Base-by-base conservation (phyloP, 2,888 invertebrate genomes). In the Philonicus albiceps region DNA sequence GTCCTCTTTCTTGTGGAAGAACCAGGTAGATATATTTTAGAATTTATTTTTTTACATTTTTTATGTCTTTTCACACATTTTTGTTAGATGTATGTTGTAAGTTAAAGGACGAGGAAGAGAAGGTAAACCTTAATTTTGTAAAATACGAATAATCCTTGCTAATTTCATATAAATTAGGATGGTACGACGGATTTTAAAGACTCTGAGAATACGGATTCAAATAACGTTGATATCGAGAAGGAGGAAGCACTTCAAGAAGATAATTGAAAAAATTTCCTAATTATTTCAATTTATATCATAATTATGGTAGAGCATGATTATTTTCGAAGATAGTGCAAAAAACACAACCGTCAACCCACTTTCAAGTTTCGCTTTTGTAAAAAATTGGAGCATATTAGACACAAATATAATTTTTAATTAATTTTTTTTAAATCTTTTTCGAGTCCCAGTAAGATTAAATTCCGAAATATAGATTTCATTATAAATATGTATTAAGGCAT, bases 391-490 rank as follows among this genome's bases (percentile, higher is more conserved):
- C 43, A 11, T 49, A 78, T 4, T 49, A 78, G 49, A 49, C 27
- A 53, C 22, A 78, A 76, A 49, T 49, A 78, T 43, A 78, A 78
- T 78, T 78, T 78, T 49, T 49, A 49, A 64, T 64, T 64, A n/a
- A 11, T 64, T 64, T 8, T 22, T 64, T 64, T 8, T n/a, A n/a
- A 22, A 0, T 7, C n/a, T 4, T 6, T 49, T 49, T n/a, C n/a
- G 49, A n/a, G n/a, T n/a, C 6, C 7, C n/a, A n/a, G 1, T 49
- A 1, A n/a, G 6, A 19, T 19, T n/a, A 16, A 49, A 49, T 49
- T 49, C 6, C n/a, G 6, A 49, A 5, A 19, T 49, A n/a, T 49
- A 49, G n/a, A 49, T n/a, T n/a, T 49, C n/a, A n/a, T n/a, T n/a
- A 2, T 49, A n/a, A 19, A 19, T 7, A 49, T 6, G 49, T n/a